These are phyloP conservation scores for Ornithorhynchus anatinus DNA, from an alignment of 2,113 vertebrate genomes.

Conservation along the genomic window DNA sequence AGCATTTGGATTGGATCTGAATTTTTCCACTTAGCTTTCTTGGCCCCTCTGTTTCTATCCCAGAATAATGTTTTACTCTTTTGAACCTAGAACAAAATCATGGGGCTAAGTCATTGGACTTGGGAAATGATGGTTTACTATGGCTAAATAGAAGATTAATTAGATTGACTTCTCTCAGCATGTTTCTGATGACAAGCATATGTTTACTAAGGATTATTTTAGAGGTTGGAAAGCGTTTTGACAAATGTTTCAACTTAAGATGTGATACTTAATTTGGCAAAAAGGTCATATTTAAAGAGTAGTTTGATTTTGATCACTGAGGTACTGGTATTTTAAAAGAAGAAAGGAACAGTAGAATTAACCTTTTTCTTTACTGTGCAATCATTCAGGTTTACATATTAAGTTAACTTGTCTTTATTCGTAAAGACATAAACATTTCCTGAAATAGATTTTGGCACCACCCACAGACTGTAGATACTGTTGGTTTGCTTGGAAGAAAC, in stretches of 20 bases:
- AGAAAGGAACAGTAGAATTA: slow-evolving; percentile 29
- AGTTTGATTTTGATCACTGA: slow-evolving; percentile 35
- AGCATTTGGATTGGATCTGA: neutral
- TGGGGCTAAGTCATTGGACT: too few species aligned
- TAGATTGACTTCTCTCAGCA: slow-evolving; percentile 5
- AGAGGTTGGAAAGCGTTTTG: slow-evolving; percentile 16
- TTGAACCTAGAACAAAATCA: neutral
- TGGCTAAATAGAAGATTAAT: neutral
- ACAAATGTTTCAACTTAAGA: slow-evolving; percentile 23
- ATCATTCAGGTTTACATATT: slow-evolving; percentile 38
- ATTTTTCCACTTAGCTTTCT: neutral
- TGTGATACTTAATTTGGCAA: slow-evolving; percentile 34
- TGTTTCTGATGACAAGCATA: fast-evolving
- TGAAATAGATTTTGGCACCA: slow-evolving; percentile 61
- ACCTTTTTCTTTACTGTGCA: slow-evolving; percentile 37
- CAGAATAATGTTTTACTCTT: neutral
- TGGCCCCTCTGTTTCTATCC: neutral
- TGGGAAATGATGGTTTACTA: neutral
- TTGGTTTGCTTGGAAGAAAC: slow-evolving; percentile 56
- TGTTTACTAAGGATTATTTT: neutral
- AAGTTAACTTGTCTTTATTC: slow-evolving; percentile 43
- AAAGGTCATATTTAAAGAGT: slow-evolving; percentile 22
- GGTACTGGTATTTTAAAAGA: slow-evolving; percentile 43
- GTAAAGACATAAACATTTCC: slow-evolving; percentile 50
- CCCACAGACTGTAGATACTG: slow-evolving; percentile 51